phyloP scores from a whole-genome alignment of 2,113 vertebrate genomes.

The Brienomyrus brachyistius region DNA sequence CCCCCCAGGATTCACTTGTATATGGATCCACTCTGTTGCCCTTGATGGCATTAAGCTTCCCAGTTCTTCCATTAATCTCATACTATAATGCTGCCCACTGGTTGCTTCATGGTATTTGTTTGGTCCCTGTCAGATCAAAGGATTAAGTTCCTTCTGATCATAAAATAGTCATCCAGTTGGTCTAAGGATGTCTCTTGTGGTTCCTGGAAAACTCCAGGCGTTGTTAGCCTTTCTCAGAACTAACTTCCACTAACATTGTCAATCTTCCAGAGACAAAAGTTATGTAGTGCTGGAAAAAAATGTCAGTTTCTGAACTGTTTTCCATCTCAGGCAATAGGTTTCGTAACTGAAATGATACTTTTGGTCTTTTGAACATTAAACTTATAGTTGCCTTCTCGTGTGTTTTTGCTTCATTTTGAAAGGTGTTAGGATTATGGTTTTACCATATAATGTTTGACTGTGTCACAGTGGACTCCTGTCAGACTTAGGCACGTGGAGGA shows the following conservation, averaged over 20 bases:
- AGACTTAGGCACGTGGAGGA: not conserved
- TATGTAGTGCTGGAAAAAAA: not conserved
- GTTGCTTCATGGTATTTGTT: not conserved
- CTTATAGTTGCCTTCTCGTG: not conserved
- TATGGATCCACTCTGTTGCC: not conserved
- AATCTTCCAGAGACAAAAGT: not conserved
- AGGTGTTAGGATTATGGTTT: not conserved
- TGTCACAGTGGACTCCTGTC: not conserved
- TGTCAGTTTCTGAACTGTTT: not conserved
- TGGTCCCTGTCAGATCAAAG: not conserved
- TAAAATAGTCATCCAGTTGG: not conserved
- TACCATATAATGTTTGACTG: not conserved
- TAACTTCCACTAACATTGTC: not conserved
- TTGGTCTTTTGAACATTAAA: not conserved
- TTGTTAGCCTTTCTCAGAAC: not conserved
- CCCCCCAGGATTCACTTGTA: not conserved
- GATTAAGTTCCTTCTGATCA: not conserved
- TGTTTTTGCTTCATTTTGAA: not conserved
- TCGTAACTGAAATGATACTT: not conserved
- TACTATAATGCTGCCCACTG: not conserved
- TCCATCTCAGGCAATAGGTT: not conserved
- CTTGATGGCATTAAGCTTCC: not conserved
- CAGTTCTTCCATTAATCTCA: not conserved
- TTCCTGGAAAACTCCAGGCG: not conserved
- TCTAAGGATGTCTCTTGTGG: not conserved